Percentiles rank a stretch among this genome's conserved stretches.
Evolutionary conservation across 2,888 invertebrate species (phyloP).

Genomic region (Bellardia pandia): DNA sequence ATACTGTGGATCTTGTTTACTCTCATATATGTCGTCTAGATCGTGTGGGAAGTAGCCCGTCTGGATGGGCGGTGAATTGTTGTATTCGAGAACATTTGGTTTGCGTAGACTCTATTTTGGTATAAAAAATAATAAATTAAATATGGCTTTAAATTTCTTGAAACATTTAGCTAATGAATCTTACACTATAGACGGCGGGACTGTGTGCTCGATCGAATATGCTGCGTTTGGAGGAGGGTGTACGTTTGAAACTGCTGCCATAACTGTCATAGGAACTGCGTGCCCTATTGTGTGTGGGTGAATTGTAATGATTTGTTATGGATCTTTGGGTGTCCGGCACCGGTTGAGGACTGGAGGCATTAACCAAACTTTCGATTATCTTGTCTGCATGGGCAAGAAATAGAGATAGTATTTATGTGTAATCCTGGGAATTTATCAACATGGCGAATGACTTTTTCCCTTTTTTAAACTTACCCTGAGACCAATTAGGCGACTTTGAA

Average conservation of each 20-base stretch:
- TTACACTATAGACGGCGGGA: constrained; percentile 82
- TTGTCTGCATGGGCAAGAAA: constrained; percentile 74
- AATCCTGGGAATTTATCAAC: neutral
- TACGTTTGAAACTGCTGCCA: constrained; percentile 80
- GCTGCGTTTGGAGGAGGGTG: constrained; percentile 81
- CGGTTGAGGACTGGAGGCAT: constrained; percentile 82
- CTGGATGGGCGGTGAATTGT: constrained; percentile 80
- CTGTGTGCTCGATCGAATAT: constrained; percentile 82
- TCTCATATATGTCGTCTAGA: constrained; percentile 84
- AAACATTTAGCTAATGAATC: constrained; percentile 45
- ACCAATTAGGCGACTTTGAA: constrained; percentile 81
- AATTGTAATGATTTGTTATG: constrained; percentile 80
- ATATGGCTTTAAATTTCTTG: neutral
- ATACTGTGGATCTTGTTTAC: constrained; percentile 83
- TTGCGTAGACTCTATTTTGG: constrained; percentile 80
- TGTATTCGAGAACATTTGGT: constrained; percentile 78
- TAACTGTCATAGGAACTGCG: constrained; percentile 81
- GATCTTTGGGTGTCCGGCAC: constrained; percentile 81
- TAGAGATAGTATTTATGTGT: neutral
- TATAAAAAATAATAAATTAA: neutral
- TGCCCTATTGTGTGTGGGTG: constrained; percentile 77
- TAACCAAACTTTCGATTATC: constrained; percentile 76
- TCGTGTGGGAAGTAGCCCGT: constrained; percentile 83
- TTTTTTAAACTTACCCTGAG: constrained; percentile 77
- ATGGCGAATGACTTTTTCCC: neutral